A percentile compares a stretch with the other conserved stretches of the same genome.
Conservation (phyloP, 1,140 invertebrate species). For the Drosophila hydei region DNA sequence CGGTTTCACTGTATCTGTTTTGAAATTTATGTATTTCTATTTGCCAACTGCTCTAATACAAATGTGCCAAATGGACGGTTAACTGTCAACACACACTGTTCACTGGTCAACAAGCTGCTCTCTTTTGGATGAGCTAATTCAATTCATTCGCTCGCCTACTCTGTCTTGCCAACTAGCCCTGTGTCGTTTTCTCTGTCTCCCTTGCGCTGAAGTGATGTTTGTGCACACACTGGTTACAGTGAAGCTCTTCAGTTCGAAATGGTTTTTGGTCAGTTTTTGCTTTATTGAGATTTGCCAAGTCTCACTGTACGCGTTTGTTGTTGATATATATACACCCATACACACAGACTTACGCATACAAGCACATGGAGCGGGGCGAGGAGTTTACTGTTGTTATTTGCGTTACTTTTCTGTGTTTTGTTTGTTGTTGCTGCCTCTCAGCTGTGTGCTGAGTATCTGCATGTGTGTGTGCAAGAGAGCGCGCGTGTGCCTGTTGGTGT, state of each 20-base stretch:
- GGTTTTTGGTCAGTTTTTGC: constrained; percentile 14
- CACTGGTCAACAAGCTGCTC: constrained; percentile 42
- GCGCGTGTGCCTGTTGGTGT: constrained; percentile 9
- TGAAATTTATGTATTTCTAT: background rate
- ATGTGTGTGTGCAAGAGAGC: background rate
- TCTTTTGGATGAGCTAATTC: constrained; percentile 46
- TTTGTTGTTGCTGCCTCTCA: constrained; percentile 40
- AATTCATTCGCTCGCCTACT: constrained; percentile 22
- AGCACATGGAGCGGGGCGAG: background rate
- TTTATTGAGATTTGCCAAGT: constrained; percentile 28
- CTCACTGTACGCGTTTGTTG: constrained; percentile 37
- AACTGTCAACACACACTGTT: constrained; percentile 38
- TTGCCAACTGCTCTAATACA: background rate
- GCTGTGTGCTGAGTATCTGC: constrained; percentile 17
- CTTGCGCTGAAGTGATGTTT: background rate
- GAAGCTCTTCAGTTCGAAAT: constrained; percentile 25
- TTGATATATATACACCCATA: constrained; percentile 12
- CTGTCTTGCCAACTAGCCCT: constrained; percentile 9
- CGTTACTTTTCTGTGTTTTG: constrained; percentile 35
- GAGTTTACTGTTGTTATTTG: constrained; percentile 23
- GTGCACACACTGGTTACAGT: constrained; percentile 17
- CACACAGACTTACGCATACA: background rate
- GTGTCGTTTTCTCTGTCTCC: constrained; percentile 5
- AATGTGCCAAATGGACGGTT: constrained; percentile 1
- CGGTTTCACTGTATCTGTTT: background rate